These are phyloP conservation scores for Ochotona princeps DNA, from an alignment of 2,113 vertebrate species.

Conservation along the genomic window DNA sequence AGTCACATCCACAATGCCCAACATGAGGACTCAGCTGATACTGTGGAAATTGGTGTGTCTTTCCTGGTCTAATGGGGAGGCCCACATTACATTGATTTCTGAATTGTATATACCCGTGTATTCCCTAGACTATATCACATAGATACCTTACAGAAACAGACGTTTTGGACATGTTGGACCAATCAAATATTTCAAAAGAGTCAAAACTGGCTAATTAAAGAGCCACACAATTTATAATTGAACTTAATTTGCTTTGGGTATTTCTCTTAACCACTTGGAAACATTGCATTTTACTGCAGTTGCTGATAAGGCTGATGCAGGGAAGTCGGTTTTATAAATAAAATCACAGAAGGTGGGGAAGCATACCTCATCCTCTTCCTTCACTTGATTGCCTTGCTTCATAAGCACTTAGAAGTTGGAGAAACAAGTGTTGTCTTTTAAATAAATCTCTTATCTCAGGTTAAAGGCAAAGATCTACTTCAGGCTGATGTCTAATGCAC, in stretches of 20 bases:
- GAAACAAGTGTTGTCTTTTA: conserved; percentile 64
- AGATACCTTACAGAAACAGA: background rate
- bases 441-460: conserved; percentile 72
- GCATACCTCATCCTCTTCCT: background rate
- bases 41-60: background rate
- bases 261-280: conserved; percentile 19
- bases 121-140: background rate
- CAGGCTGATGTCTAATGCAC: conserved; percentile 46
- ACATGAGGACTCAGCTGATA: background rate
- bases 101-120: background rate
- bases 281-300: conserved; percentile 12
- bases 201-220: background rate
- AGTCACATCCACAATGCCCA: background rate
- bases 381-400: conserved; percentile 54
- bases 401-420: conserved; percentile 51
- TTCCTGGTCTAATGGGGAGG: background rate
- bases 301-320: conserved; percentile 22
- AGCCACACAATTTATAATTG: background rate
- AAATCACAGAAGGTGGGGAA: conserved; percentile 28
- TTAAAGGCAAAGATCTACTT: conserved; percentile 48
- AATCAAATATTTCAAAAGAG: conserved; percentile 1
- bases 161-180: background rate
- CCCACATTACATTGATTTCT: background rate
- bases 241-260: background rate
- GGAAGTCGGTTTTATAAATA: conserved; percentile 35